Percentiles rank a stretch among this genome's conserved stretches.
Evolutionary conservation across 1,140 invertebrate species (phyloP).

Genomic region (Drosophila bocqueti): DNA sequence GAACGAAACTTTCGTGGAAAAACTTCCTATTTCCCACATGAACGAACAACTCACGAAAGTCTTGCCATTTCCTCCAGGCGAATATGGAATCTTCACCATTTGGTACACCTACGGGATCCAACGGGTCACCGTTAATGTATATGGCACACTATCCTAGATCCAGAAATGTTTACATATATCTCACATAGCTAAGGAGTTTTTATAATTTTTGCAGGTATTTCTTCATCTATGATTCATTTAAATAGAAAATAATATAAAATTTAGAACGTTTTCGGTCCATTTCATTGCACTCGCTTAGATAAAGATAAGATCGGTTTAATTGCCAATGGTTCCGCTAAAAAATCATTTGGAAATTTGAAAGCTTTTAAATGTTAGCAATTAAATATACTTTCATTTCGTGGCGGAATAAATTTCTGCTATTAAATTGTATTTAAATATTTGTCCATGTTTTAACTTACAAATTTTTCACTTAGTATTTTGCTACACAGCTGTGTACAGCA

Average conservation of each 20-base stretch:
- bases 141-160: no score
- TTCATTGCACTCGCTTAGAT: background rate
- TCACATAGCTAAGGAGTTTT: no score
- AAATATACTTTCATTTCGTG: background rate
- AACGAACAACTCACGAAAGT: background rate
- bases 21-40: background rate
- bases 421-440: background rate
- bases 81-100: conserved; percentile 10
- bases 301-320: background rate
- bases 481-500: background rate
- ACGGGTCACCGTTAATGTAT: background rate
- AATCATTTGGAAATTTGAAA: background rate
- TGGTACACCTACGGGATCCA: background rate
- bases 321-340: background rate
- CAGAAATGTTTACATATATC: no score
- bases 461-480: background rate
- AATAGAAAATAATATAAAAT: background rate
- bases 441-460: background rate
- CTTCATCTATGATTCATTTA: no score
- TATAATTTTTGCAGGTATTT: no score
- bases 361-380: background rate
- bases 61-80: conserved; percentile 2
- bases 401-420: background rate
- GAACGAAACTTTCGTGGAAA: background rate
- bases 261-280: background rate